phyloP scores from a whole-genome alignment of 2,113 vertebrate genomes.

The Ancistrus triradiatus region DNA sequence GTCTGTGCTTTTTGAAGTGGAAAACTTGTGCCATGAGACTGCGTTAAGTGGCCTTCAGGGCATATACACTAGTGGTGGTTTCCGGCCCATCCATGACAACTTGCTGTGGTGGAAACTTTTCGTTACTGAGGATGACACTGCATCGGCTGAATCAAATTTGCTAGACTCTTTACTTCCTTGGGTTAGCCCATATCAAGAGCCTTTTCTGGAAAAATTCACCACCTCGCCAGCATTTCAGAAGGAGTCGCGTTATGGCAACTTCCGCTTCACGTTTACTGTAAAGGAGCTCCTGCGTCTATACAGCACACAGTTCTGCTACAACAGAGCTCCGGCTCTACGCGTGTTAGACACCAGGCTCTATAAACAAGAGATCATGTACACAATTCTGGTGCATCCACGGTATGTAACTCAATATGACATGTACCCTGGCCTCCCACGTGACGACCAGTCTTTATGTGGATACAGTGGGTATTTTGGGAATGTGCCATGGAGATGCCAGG shows the following conservation, averaged over 20 bases:
- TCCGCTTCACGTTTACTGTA: conserved; percentile 16
- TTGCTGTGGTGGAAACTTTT: conserved; percentile 12
- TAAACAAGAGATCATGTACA: conserved; percentile 12
- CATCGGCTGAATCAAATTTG: background rate
- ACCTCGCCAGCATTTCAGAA: conserved; percentile 20
- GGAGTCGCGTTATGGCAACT: conserved; percentile 22
- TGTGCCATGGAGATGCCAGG: conserved; percentile 26
- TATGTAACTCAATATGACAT: background rate
- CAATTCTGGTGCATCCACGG: conserved; percentile 26
- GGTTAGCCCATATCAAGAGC: background rate
- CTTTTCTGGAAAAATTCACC: conserved; percentile 17
- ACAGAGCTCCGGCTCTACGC: conserved; percentile 13
- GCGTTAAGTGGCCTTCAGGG: background rate
- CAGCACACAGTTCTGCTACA: background rate
- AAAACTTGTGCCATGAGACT: conserved; percentile 32
- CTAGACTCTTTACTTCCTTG: background rate
- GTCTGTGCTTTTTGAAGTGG: background rate
- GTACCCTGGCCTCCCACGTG: conserved; percentile 18
- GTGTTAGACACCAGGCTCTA: conserved; percentile 7
- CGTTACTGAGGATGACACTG: conserved; percentile 9
- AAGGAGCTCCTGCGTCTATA: conserved; percentile 17
- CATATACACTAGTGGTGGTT: conserved; percentile 11
- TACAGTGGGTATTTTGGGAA: background rate
- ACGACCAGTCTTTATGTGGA: background rate
- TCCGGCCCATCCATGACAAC: background rate